These are phyloP conservation scores for Nematolebias whitei DNA, from an alignment of 2,113 vertebrate genomes.

Conservation along the genomic window DNA sequence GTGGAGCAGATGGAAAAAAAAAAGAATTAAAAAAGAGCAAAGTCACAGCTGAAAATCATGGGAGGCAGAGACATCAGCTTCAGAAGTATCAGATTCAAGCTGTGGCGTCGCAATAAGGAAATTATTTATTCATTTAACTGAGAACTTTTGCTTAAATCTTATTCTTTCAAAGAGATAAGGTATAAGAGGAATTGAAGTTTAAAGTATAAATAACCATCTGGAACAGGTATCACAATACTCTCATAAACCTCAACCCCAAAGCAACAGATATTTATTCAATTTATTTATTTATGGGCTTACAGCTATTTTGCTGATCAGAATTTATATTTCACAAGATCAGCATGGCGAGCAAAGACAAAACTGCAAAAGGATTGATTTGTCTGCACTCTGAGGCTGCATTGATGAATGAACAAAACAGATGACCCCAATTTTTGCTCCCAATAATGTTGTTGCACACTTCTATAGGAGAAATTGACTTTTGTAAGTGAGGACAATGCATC, in stretches of 20 bases:
- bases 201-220: constrained; percentile 3
- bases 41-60: constrained; percentile 21
- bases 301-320: constrained; percentile 16
- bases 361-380: constrained; percentile 29
- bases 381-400: constrained; percentile 30
- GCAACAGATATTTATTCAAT: neutral
- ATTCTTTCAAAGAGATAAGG: neutral
- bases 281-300: neutral
- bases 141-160: constrained; percentile 10
- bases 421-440: constrained; percentile 23
- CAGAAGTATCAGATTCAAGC: constrained; percentile 9
- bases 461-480: constrained; percentile 2
- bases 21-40: constrained; percentile 35
- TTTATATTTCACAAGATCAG: constrained; percentile 23
- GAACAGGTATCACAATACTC: neutral
- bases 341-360: constrained; percentile 1
- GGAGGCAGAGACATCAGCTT: constrained; percentile 9
- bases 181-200: neutral
- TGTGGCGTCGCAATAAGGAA: neutral
- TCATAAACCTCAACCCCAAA: neutral
- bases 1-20: constrained; percentile 19
- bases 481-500: constrained; percentile 26
- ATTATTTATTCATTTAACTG: too few relatives aligned
- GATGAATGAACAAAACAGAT: constrained; percentile 37
- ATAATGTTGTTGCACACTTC: constrained; percentile 3